These are phyloP conservation scores for Nudaria mundana DNA, from an alignment of 2,888 invertebrate genomes.

Conservation along the genomic window DNA sequence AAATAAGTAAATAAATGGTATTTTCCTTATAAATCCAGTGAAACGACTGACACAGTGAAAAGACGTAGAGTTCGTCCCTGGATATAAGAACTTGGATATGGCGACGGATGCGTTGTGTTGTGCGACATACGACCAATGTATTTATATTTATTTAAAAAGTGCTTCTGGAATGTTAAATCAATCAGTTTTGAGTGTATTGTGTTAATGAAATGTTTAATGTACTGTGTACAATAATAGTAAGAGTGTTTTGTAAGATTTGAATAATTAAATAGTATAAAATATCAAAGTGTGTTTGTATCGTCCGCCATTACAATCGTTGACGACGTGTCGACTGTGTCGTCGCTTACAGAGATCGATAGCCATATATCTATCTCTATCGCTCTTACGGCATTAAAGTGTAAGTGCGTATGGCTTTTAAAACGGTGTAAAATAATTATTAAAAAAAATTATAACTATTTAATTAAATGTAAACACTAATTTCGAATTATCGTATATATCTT, in stretches of 20 bases:
- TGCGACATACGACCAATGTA: constrained; percentile 62
- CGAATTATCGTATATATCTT: too few species aligned
- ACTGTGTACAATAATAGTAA: constrained; percentile 26
- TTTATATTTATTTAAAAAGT: constrained; percentile 52
- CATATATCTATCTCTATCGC: constrained; percentile 55
- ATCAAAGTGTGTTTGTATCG: constrained; percentile 50
- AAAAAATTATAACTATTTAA: constrained; percentile 29
- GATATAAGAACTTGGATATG: constrained; percentile 66
- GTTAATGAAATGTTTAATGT: constrained; percentile 32
- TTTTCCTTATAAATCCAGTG: not conserved
- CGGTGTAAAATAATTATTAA: constrained; percentile 19
- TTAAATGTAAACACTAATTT: constrained; percentile 10
- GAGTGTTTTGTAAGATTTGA: constrained; percentile 29
- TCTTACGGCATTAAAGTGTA: constrained; percentile 43
- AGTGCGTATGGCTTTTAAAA: constrained; percentile 37
- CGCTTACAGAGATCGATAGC: constrained; percentile 52
- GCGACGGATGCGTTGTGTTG: constrained; percentile 69
- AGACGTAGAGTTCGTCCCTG: constrained; percentile 57
- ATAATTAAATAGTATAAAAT: constrained; percentile 49
- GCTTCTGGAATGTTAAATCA: constrained; percentile 29
- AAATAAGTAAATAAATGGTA: not conserved
- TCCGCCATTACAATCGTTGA: constrained; percentile 60
- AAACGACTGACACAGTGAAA: too few species aligned
- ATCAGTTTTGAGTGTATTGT: constrained; percentile 23
- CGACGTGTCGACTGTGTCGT: constrained; percentile 33